Evolutionary conservation across 2,797 vertebrate species (phyloP), one percentile per base, ranked within the genome.

Genomic region (Gallinago solitaria): DNA sequence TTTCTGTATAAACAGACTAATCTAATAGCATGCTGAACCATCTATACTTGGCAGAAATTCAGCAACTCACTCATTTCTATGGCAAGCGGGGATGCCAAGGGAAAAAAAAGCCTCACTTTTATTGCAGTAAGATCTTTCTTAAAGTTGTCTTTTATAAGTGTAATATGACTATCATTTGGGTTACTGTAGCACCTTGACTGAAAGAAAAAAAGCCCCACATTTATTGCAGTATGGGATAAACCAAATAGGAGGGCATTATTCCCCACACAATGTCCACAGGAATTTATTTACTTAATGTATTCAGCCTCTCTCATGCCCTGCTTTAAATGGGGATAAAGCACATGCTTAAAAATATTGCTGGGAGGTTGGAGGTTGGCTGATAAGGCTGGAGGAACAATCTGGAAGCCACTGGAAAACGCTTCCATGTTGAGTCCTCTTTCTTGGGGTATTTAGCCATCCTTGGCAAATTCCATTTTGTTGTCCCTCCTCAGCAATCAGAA

Each of bases 1-100:
- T 98, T 98, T 98, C 97, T 98, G 92, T 98, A 98, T 98, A 98
- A 98, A 98, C 98, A 98, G 97, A 97, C 98, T 98, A 98, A 98
- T 98, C 97, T 97, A 98, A 98, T 98, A 97, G 97, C 97, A 93
- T 95, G 94, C 98, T 98, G 97, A 98, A 98, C 97, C 97, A 97
- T 98, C 97, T 98, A 96, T 90, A 95, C 96, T 98, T 98, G 98
- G 98, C 98, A 98, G 97, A 97, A 97, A 97, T 98, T 98, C 98
- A 98, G 97, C 97, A 98, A 95, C 98, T 98, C 98, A 98, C 97
- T 98, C 97, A 97, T 98, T 98, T 98, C 97, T 97, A 89, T 97
- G 96, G 97, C 96, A 97, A 97, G 97, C 96, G 79, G 51, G 90
- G 89, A 96, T 97, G 97, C 97, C 97, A 97, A 94, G 96, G 96